Conservation (phyloP, 2,888 invertebrate genomes). For the Aromia moschata region DNA sequence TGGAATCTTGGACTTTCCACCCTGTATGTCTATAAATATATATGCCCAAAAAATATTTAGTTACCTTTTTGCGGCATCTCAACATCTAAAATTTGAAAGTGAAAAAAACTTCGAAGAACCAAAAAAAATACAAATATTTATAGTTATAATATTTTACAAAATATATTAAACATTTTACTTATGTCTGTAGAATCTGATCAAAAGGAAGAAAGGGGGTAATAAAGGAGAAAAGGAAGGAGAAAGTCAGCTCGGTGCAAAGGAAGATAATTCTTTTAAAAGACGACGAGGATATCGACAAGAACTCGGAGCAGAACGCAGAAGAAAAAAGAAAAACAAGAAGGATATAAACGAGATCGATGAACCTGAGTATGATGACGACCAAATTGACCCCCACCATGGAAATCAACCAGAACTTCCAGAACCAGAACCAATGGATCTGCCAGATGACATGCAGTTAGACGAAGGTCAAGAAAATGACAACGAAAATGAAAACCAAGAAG, state of each 20-base stretch:
- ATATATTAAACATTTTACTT: no score
- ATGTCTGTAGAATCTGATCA: constrained; percentile 40
- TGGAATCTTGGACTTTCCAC: no score
- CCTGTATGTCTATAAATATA: no score
- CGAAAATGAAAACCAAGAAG: constrained; percentile 72
- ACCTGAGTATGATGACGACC: constrained; percentile 80
- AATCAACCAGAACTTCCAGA: constrained; percentile 80
- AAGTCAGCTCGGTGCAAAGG: constrained; percentile 81
- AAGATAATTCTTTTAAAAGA: constrained; percentile 65
- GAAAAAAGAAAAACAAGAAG: constrained; percentile 66
- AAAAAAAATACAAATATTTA: no score
- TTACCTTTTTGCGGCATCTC: no score
- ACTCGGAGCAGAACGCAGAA: constrained; percentile 59
- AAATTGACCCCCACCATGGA: constrained; percentile 84
- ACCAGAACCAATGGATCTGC: constrained; percentile 87
- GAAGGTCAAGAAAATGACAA: constrained; percentile 72
- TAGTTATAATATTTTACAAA: no score
- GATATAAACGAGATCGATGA: constrained; percentile 89
- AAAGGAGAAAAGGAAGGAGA: constrained; percentile 71
- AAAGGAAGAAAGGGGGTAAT: constrained; percentile 63
- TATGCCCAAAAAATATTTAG: no score
- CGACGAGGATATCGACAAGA: no score
- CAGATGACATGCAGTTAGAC: constrained; percentile 86
- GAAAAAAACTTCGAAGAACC: no score
- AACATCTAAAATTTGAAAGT: no score